Percentiles rank a stretch among this genome's conserved stretches.
Conservation (phyloP, 2,113 vertebrate species). For the Genyomyrus donnyi region DNA sequence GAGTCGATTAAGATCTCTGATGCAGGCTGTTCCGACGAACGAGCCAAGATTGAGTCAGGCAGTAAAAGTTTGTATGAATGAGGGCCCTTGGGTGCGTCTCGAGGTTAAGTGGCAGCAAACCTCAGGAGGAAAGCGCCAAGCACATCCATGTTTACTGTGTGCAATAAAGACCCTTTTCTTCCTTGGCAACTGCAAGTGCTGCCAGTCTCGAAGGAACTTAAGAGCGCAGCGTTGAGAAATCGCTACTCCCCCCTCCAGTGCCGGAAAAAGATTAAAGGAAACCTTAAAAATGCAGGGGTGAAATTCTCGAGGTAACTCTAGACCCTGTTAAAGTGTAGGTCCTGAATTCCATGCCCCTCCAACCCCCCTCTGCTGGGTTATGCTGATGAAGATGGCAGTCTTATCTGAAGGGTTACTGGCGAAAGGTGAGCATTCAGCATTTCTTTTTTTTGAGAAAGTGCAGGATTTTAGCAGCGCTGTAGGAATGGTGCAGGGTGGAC, state of each 20-base stretch:
- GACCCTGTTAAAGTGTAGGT: not conserved
- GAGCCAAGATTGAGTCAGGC: not conserved
- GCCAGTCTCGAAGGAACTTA: not conserved
- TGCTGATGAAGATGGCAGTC: conserved; percentile 18
- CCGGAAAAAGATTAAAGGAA: not conserved
- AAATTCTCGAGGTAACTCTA: not conserved
- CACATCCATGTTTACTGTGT: not conserved
- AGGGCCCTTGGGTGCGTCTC: not conserved
- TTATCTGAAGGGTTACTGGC: conserved; percentile 13
- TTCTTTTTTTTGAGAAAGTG: not conserved
- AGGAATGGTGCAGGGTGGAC: not conserved
- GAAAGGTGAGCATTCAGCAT: not conserved
- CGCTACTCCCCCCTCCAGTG: not conserved
- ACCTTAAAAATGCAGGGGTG: not conserved
- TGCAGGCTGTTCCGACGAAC: not conserved
- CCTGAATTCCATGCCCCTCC: not conserved
- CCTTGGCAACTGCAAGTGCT: not conserved
- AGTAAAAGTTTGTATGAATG: not conserved
- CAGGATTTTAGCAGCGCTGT: not conserved
- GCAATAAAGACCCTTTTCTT: not conserved
- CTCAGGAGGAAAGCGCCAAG: not conserved
- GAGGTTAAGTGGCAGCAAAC: not conserved
- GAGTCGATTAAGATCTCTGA: not conserved
- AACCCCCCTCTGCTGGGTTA: not conserved
- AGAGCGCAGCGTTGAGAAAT: not conserved